phyloP scores from a whole-genome alignment of 2,888 invertebrate genomes.

The Drosophila nr. perissopoda region DNA sequence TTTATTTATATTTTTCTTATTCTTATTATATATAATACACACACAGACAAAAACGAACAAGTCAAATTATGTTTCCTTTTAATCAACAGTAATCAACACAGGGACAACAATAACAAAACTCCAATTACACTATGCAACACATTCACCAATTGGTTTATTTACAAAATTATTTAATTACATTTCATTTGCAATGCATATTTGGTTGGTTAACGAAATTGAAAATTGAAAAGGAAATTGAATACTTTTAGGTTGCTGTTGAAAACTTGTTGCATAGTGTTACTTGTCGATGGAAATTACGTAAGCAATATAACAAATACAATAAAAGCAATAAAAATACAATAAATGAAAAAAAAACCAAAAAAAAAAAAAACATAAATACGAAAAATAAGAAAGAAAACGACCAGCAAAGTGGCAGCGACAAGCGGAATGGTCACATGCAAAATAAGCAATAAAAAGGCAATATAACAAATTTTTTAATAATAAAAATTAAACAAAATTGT shows the following conservation, averaged over 20 bases:
- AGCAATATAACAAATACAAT: slow-evolving; percentile 49
- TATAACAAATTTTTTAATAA: slow-evolving; percentile 76
- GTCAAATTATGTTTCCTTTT: slow-evolving; percentile 18
- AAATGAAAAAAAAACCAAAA: slow-evolving; percentile 5
- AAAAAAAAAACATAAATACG: slow-evolving; percentile 5
- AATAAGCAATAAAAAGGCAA: slow-evolving; percentile 74
- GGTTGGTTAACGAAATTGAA: not conserved
- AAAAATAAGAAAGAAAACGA: slow-evolving; percentile 9
- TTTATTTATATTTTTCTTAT: slow-evolving; percentile 17
- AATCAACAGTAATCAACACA: slow-evolving; percentile 19
- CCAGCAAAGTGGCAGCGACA: slow-evolving; percentile 24
- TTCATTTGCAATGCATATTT: slow-evolving; percentile 2
- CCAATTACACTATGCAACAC: slow-evolving; percentile 50
- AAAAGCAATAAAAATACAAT: slow-evolving; percentile 37
- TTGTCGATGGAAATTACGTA: slow-evolving; percentile 42
- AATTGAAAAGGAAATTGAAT: not conserved
- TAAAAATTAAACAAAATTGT: slow-evolving; percentile 68
- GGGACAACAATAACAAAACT: slow-evolving; percentile 16
- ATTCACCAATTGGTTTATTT: slow-evolving; percentile 9
- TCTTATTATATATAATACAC: slow-evolving; percentile 7
- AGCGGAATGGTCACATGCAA: slow-evolving; percentile 47
- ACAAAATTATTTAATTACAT: slow-evolving; percentile 6
- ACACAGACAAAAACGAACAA: slow-evolving; percentile 25
- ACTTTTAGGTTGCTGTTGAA: slow-evolving; percentile 17
- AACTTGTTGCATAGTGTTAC: slow-evolving; percentile 43